Conservation (phyloP, 2,888 invertebrate genomes). For the Yponomeuta plumbellus region DNA sequence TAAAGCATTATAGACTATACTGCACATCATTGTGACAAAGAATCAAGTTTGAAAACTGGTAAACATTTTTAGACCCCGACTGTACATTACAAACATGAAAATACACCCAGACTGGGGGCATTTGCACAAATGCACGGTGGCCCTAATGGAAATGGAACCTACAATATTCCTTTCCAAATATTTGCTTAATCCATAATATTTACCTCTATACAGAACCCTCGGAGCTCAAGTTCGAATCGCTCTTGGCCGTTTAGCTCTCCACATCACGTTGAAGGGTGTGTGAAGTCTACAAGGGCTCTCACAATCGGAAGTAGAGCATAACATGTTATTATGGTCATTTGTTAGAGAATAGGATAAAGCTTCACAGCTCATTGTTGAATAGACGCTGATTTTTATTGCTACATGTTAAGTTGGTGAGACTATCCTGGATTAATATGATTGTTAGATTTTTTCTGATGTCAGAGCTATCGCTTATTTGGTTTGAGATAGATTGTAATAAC, state of each 20-base stretch:
- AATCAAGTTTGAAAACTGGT: too few species aligned
- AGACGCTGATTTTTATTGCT: not conserved
- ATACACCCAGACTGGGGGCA: too few species aligned
- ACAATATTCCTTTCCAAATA: too few species aligned
- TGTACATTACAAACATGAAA: too few species aligned
- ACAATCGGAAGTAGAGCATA: slow-evolving; percentile 1
- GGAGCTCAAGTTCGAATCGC: not conserved
- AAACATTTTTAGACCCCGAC: too few species aligned
- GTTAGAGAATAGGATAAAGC: not conserved
- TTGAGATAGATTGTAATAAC: too few species aligned
- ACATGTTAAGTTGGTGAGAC: not conserved
- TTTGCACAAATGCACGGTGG: too few species aligned
- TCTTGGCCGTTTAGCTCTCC: not conserved
- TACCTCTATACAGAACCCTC: too few species aligned
- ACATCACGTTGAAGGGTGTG: not conserved
- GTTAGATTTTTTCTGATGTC: not conserved
- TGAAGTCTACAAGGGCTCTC: not conserved
- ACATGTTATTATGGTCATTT: not conserved
- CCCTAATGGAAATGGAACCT: too few species aligned
- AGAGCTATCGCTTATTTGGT: not conserved
- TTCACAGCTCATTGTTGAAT: not conserved
- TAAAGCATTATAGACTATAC: too few species aligned
- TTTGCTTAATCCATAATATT: too few species aligned
- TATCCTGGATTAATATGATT: not conserved
- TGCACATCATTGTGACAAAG: too few species aligned